A percentile compares a stretch with the other conserved stretches of the same genome.
phyloP scores from a whole-genome alignment of 2,113 vertebrate species.

The Pedetes capensis region DNA sequence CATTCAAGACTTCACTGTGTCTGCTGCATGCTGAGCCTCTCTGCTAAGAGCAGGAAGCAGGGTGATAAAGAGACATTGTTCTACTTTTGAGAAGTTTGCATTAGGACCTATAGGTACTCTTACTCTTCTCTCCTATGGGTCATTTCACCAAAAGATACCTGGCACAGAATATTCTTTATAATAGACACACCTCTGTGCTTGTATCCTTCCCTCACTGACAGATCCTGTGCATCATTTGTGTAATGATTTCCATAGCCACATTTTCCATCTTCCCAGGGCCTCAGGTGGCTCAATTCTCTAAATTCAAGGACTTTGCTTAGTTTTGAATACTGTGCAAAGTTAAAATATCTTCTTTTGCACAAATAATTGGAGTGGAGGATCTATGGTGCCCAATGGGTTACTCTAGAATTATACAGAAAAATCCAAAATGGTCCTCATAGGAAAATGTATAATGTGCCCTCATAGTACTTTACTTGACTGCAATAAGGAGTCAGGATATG shows the following conservation, averaged over 20 bases:
- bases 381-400: conserved; percentile 36
- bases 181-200: rapidly evolving
- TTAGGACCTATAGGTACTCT: not conserved
- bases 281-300: not conserved
- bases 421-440: conserved; percentile 39
- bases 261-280: not conserved
- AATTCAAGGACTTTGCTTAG: not conserved
- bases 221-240: not conserved
- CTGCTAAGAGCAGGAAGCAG: not conserved
- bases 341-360: conserved; percentile 30
- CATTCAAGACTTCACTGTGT: too few relatives aligned
- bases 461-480: not conserved
- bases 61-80: not conserved
- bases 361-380: conserved; percentile 32
- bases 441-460: conserved; percentile 53
- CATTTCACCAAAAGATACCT: not conserved
- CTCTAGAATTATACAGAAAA: not conserved
- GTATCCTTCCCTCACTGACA: not conserved
- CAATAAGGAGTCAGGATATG: conserved; percentile 61
- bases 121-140: not conserved
- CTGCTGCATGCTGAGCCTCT: not conserved
- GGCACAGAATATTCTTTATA: not conserved
- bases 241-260: not conserved
- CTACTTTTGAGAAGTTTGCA: not conserved
- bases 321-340: conserved; percentile 16